A percentile compares a stretch with the other conserved stretches of the same genome.
Evolutionary conservation across 2,113 vertebrate species (phyloP).

Genomic region (Bambusicola thoracicus): DNA sequence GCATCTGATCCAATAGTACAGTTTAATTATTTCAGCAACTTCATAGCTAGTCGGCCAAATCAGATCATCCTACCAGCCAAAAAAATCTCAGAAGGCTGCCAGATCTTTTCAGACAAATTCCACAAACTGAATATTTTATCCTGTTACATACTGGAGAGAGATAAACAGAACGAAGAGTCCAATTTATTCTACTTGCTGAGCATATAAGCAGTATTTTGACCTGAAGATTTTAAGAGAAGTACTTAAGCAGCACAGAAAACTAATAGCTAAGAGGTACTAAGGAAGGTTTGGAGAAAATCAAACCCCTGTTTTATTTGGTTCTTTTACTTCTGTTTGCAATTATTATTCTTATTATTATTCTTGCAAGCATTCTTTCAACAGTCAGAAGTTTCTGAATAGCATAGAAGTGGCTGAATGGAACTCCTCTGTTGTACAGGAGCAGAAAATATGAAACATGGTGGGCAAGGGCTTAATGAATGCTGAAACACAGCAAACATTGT

Average conservation of each 20-base stretch:
- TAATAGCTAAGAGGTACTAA: background rate
- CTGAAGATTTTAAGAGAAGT: background rate
- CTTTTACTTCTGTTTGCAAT: background rate
- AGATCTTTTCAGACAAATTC: background rate
- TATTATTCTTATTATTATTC: too few relatives aligned
- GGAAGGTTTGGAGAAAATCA: background rate
- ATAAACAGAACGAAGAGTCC: background rate
- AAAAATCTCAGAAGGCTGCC: background rate
- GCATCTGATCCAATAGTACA: background rate
- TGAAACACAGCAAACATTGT: background rate
- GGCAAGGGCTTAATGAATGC: background rate
- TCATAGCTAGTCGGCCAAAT: constrained; percentile 7
- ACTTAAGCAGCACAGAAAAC: background rate
- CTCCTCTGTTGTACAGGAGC: background rate
- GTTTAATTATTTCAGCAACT: constrained; percentile 36
- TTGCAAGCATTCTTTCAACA: background rate
- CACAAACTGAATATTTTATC: background rate
- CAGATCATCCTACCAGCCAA: background rate
- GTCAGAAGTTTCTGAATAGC: background rate
- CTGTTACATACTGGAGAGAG: constrained; percentile 4
- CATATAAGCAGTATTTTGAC: background rate
- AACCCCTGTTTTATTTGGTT: background rate
- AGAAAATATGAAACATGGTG: background rate
- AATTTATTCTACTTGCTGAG: background rate
- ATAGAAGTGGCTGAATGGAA: background rate